Percentiles rank a stretch among this genome's conserved stretches.
phyloP scores from a whole-genome alignment of 2,113 vertebrate species.

The Malurus alboscapulatus region DNA sequence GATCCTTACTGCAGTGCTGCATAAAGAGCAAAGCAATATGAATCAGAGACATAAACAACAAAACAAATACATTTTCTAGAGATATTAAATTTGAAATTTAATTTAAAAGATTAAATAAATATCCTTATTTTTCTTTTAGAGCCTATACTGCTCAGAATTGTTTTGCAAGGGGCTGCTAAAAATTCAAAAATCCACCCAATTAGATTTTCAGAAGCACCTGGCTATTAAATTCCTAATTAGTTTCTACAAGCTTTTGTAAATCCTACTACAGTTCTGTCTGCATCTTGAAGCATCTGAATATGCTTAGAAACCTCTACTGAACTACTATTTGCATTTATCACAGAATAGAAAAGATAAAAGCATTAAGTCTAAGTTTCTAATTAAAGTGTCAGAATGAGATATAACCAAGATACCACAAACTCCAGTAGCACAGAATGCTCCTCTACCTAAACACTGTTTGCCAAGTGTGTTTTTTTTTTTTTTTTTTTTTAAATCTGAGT shows the following conservation, averaged over 20 bases:
- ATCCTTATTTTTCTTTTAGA: neutral
- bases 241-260: neutral
- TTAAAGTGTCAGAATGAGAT: conserved; percentile 46
- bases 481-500: neutral
- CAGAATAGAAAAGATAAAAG: neutral
- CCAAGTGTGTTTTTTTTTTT: neutral
- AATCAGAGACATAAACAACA: neutral
- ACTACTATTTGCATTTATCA: neutral
- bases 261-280: neutral
- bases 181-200: neutral
- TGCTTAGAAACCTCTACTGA: neutral
- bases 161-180: neutral
- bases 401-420: neutral
- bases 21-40: neutral
- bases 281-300: neutral
- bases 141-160: neutral
- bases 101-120: neutral
- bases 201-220: conserved; percentile 1
- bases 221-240: neutral
- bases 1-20: neutral
- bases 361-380: conserved; percentile 9
- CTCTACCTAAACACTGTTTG: neutral
- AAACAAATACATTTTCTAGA: neutral
- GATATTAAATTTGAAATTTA: neutral
- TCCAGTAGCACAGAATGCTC: neutral